Evolutionary conservation across 2,888 invertebrate species (phyloP).

Genomic region (Nephrotoma guestfalica): DNA sequence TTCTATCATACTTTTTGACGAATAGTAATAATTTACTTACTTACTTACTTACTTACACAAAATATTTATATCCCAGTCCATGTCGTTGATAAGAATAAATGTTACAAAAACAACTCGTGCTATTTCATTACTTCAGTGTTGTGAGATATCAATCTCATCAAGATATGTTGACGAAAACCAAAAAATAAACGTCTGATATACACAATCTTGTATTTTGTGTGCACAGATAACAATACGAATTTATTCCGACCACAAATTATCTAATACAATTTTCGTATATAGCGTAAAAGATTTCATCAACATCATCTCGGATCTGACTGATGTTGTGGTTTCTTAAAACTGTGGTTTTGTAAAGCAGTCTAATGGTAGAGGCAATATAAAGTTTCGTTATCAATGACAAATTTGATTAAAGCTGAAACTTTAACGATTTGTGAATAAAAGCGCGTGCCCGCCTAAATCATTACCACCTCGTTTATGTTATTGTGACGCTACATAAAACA

Average conservation of each 20-base stretch:
- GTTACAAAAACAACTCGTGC: not conserved
- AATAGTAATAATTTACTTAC: not conserved
- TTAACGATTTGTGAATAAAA: too few relatives aligned
- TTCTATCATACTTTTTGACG: not conserved
- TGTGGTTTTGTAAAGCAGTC: not conserved
- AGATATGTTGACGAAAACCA: not conserved
- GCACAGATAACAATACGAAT: not conserved
- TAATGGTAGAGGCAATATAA: not conserved
- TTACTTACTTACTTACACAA: not conserved
- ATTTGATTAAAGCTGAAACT: not conserved
- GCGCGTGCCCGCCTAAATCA: too few relatives aligned
- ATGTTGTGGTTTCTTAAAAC: not conserved
- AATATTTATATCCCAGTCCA: not conserved
- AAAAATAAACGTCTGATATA: not conserved
- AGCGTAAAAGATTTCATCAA: not conserved
- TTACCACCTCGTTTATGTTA: too few relatives aligned
- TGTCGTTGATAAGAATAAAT: not conserved
- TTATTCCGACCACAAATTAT: not conserved
- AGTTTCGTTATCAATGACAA: not conserved
- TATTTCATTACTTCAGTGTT: not conserved
- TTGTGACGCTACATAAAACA: too few relatives aligned
- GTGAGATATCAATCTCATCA: not conserved
- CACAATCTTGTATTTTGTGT: not conserved
- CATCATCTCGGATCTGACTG: not conserved
- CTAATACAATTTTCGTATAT: not conserved